Base-by-base conservation (phyloP, 2,888 invertebrate genomes). In the Drosophila pegasa region DNA sequence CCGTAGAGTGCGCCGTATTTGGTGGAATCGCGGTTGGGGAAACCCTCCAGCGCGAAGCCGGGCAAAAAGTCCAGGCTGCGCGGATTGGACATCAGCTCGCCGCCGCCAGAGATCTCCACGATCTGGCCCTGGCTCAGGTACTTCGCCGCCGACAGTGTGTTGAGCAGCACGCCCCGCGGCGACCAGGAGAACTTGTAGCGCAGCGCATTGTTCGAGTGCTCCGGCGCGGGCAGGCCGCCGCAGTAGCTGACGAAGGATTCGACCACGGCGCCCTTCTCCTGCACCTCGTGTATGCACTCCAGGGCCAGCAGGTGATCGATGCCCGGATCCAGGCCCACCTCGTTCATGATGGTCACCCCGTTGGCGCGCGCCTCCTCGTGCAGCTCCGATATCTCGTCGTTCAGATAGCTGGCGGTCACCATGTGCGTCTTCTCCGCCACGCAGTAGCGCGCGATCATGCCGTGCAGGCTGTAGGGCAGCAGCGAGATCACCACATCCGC, bases 271-370 rank as follows among this genome's bases (percentile, higher is more conserved):
- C 99, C 99, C 48, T 95, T 95, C 67, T 94, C 95, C 89, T 97
- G 96, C 12, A 97, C 95, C 83, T 98, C 96, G 90, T 99, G 98
- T 85, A 99, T 98, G 90, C 98, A 98, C 91, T 99, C 98, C 92
- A 99, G 94, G 0, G 99, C 99, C 59, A 99, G 93, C 77, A 99
- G 94, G 92, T 99, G 99, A 92, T 99, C 98, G 78, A 98, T 98
- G n/a, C 99, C 99, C 0, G 99, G 99, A 91, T 99, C 99, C 31
- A 99, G 93, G 0, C 99, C 99, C 0, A 98, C 96, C 93, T 99
- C 99, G 90, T 99, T 99, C 73, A 99, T 93, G 41, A 99, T 94
- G 0, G 99, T 99, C 0, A 99, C 94, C 0, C 97, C 98, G 0
- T 98, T 97, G 33, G 96, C 95, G 51, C 95, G 94, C 0, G 99